Percentiles rank a stretch among this genome's conserved stretches.
Conservation (phyloP, 2,113 vertebrate genomes). For the Struthidea cinerea region DNA sequence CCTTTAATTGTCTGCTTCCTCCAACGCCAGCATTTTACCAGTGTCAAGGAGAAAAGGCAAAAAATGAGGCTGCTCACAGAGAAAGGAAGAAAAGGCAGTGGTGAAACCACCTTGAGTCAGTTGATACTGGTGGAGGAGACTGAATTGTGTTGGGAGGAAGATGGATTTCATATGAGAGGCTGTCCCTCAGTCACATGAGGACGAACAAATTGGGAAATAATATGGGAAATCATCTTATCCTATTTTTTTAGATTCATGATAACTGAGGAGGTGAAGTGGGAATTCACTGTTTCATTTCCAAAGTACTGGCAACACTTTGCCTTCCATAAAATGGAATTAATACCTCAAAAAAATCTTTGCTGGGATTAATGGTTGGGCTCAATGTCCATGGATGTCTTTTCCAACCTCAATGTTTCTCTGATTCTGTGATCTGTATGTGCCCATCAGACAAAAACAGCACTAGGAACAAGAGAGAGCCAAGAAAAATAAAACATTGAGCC, state of each 20-base stretch:
- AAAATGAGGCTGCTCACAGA: neutral
- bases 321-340: neutral
- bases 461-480: neutral
- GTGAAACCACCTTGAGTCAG: neutral
- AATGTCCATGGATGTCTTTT: neutral
- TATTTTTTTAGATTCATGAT: neutral
- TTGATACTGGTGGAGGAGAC: neutral
- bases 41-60: neutral
- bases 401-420: neutral
- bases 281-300: neutral
- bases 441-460: neutral
- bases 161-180: neutral
- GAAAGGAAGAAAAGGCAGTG: neutral
- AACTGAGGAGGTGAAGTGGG: neutral
- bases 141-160: neutral
- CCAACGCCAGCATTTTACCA: slow-evolving; percentile 5
- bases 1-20: slow-evolving; percentile 60
- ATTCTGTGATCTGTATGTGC: neutral
- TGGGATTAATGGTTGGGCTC: neutral
- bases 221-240: neutral
- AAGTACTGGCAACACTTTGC: neutral
- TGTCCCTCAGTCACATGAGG: neutral
- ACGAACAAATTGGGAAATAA: neutral
- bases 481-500: neutral
- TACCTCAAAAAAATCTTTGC: neutral